Evolutionary conservation across 2,888 invertebrate species (phyloP).

Genomic region (Endotricha flammealis): DNA sequence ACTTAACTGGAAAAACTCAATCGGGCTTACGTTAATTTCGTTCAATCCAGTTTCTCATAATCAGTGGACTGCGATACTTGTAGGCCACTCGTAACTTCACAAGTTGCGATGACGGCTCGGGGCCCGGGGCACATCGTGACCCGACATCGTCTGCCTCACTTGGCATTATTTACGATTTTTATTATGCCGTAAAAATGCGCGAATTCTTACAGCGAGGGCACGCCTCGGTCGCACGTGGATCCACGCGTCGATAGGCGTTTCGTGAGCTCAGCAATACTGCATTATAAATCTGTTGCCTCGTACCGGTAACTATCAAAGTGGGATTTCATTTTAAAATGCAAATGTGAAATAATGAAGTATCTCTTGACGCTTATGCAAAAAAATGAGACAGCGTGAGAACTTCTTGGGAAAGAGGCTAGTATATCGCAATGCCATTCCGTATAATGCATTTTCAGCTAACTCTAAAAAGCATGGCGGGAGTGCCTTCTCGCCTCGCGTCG

Average conservation of each 20-base stretch:
- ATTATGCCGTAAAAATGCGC: slow-evolving; percentile 70
- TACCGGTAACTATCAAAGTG: slow-evolving; percentile 24
- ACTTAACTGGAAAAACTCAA: slow-evolving; percentile 20
- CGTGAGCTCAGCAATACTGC: slow-evolving; percentile 49
- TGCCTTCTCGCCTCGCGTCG: slow-evolving; percentile 37
- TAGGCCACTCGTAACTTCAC: slow-evolving; percentile 59
- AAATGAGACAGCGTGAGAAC: slow-evolving; percentile 13
- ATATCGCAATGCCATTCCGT: slow-evolving; percentile 35
- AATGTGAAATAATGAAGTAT: slow-evolving; percentile 25
- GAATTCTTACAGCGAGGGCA: slow-evolving; percentile 58
- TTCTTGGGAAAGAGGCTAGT: slow-evolving; percentile 24
- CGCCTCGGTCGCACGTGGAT: slow-evolving; percentile 65
- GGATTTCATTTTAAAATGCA: slow-evolving; percentile 24
- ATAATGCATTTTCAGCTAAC: slow-evolving; percentile 40
- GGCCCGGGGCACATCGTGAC: slow-evolving; percentile 69
- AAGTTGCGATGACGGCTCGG: slow-evolving; percentile 60
- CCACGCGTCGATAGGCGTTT: slow-evolving; percentile 66
- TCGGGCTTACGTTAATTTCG: slow-evolving; percentile 29
- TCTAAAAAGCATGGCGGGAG: slow-evolving; percentile 38
- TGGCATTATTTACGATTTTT: slow-evolving; percentile 72
- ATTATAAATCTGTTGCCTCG: slow-evolving; percentile 28
- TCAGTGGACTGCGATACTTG: slow-evolving; percentile 46
- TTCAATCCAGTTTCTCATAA: slow-evolving; percentile 41
- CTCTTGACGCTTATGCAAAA: slow-evolving; percentile 12
- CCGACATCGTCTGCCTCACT: slow-evolving; percentile 57